Evolutionary conservation across 2,113 vertebrate genomes (phyloP), one percentile per base, ranked within the genome.

Genomic region (Apus apus): DNA sequence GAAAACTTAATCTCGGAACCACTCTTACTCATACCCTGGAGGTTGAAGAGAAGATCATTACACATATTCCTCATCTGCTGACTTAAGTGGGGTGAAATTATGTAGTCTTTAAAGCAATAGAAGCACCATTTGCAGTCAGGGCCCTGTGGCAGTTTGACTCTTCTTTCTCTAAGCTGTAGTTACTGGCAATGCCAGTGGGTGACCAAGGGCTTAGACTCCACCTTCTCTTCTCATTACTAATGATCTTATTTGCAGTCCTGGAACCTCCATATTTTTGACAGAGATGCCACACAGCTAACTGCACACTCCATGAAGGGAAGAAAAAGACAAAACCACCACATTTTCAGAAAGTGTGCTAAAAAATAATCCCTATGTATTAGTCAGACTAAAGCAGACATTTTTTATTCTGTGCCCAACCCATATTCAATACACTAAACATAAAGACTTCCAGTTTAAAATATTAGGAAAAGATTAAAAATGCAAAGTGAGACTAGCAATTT

Each of bases 61-160:
- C 74, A 60, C 15, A 46, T 26, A 77, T 27, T 80, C 64, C 73
- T 89, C 36, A 18, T 67, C 86, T 95, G 62, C 85, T 86, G 87
- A 95, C 67, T 61, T 73, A 73, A 75, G 40, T 81, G 54, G 90
- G 92, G 85, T 87, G 65, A 95, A 94, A 94, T 96, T 83, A 90
- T 93, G 83, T 94, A 85, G 81, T 67, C 75, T 95, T 96, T 89
- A 91, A 96, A 93, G 88, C 45, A 26, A 80, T 13, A 79, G 66
- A 32, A 56, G 20, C 36, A 84, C 61, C 26, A 48, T 85, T 75
- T 58, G 34, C 40, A 27, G 58, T 26, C 48, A 58, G 53, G 25
- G 72, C 84, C 67, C 77, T 68, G 38, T 13, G 26, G 92, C 80
- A 78, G 32, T 70, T 16, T 32, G 23, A 54, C 36, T 58, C 77